Evolutionary conservation across 1,140 invertebrate genomes (phyloP), one percentile per base, ranked within the genome.

Genomic region (Lepidurus couesii): DNA sequence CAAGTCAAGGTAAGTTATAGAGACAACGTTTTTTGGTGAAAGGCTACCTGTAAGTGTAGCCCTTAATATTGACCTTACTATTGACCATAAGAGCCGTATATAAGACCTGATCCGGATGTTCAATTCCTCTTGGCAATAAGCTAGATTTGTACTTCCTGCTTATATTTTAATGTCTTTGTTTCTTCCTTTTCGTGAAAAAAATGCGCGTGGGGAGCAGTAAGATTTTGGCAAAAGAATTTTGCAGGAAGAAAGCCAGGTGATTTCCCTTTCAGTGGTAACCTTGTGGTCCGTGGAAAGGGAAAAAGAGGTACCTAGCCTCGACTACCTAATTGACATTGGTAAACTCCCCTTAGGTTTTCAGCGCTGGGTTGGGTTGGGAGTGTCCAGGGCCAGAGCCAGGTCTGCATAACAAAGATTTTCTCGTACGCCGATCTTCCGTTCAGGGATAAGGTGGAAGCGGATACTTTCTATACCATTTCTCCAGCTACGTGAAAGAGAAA

Each of bases 211-310:
- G 16, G 53, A 65, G 16, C 16, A 16, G 21, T 65, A 65, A 34
- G 34, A 1, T 21, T 65, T 13, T 21, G 21, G 5, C 16, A 13
- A 16, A 65, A 65, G 1, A 65, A 65, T 65, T 47, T 21, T 7
- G 16, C 53, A 13, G 16, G 53, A 21, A 9, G 53, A 65, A 65
- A 65, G 53, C 21, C 21, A 13, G 6, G 53, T 65, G 53, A 7
- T 65, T 65, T 65, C 53, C 53, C 53, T 65, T 65, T 65, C 53
- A 3, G 16, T 65, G 53, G 53, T 65, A 65, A 65, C 53, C 53
- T 65, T 65, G 47, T 65, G 53, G 7, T 0, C 13, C 53, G 53
- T 65, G 53, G 21, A 65, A 65, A 65, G 24, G 53, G 53, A n/a
- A 65, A 21, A 65, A 21, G 16, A 65, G 8, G 53, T 65, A 7